Conservation (phyloP, 2,797 vertebrate species). For the Sitta carolinensis region DNA sequence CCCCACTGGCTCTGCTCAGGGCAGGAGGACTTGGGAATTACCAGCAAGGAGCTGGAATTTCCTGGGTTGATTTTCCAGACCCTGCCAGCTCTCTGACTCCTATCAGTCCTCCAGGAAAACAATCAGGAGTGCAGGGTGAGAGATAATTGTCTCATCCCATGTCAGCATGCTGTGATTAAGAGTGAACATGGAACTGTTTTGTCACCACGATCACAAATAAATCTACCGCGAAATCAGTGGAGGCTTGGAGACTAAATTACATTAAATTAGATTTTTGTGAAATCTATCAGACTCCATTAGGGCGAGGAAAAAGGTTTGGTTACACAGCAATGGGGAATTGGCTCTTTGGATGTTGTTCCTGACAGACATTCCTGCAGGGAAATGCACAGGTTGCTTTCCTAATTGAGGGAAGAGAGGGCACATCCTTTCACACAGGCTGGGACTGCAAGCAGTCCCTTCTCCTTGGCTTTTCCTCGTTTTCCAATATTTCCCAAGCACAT, state of each 20-base stretch:
- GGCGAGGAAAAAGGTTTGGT: background rate
- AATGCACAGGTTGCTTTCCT: background rate
- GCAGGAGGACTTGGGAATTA: background rate
- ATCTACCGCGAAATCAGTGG: slow-evolving; percentile 15
- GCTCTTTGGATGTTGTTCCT: background rate
- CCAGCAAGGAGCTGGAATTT: background rate
- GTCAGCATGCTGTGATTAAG: slow-evolving; percentile 16
- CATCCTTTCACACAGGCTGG: background rate
- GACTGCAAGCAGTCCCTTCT: background rate
- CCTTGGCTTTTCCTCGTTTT: background rate
- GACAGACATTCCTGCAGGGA: background rate
- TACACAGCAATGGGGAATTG: background rate
- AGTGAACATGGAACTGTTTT: slow-evolving; percentile 21
- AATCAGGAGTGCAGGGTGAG: background rate
- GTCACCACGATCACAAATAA: background rate
- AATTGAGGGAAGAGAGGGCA: background rate
- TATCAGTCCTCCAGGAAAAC: background rate
- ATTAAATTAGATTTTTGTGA: slow-evolving; percentile 27
- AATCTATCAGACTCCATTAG: slow-evolving; percentile 36
- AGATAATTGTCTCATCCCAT: slow-evolving; percentile 15
- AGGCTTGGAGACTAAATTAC: slow-evolving; percentile 42
- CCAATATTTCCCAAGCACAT: background rate
- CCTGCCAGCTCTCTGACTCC: background rate
- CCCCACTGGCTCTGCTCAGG: background rate
- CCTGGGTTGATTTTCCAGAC: background rate